phyloP scores from a whole-genome alignment of 2,113 vertebrate genomes.

The Eolophus roseicapilla region DNA sequence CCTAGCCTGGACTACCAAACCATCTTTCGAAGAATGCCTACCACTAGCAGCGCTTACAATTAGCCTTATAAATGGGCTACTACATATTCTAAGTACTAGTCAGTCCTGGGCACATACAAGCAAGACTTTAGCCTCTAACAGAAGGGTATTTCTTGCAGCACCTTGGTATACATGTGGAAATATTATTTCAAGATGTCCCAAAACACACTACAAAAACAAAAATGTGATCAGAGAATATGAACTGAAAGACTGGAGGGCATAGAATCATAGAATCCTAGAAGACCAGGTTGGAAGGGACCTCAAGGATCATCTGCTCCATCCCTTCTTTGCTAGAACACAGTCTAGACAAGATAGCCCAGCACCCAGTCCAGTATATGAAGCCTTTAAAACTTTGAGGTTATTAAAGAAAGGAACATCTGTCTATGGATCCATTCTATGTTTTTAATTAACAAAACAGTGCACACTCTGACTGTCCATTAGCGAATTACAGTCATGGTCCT shows the following conservation, averaged over 20 bases:
- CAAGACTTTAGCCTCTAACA: neutral
- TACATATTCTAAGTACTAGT: rapidly evolving
- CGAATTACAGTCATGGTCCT: neutral
- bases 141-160: neutral
- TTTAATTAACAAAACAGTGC: neutral
- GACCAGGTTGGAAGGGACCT: neutral
- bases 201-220: neutral
- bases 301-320: neutral
- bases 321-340: neutral
- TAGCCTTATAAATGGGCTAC: neutral
- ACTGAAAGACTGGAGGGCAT: neutral
- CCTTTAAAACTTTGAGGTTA: neutral
- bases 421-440: neutral
- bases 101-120: neutral
- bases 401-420: neutral
- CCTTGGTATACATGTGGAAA: neutral
- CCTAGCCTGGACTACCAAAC: neutral
- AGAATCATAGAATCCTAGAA: neutral
- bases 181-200: neutral
- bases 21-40: neutral
- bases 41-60: neutral
- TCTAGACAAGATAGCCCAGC: neutral
- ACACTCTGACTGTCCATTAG: neutral
- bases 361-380: neutral
- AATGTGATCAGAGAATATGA: rapidly evolving